Percentiles rank a stretch among this genome's conserved stretches.
phyloP scores from a whole-genome alignment of 2,888 invertebrate species.

The Polymixis flavicincta region DNA sequence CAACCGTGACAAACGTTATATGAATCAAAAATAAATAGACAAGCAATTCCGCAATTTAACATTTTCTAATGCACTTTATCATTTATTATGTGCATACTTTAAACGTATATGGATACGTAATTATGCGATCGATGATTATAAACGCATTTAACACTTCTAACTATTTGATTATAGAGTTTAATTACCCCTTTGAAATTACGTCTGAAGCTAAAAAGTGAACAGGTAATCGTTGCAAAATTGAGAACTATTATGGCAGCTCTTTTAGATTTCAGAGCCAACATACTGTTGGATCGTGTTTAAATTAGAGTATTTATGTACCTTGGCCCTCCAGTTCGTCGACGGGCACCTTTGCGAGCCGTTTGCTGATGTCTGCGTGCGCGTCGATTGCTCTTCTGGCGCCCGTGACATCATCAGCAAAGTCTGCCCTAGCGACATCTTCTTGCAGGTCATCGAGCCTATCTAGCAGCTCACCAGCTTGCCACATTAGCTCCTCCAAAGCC shows the following conservation, averaged over 20 bases:
- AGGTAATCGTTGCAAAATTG: slow-evolving; percentile 30
- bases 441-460: slow-evolving; percentile 98
- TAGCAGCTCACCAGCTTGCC: slow-evolving; percentile 98
- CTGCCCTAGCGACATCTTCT: slow-evolving; percentile 97
- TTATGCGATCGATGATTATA: slow-evolving; percentile 53
- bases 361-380: slow-evolving; percentile 98
- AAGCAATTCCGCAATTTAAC: slow-evolving; percentile 66
- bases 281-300: neutral
- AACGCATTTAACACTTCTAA: slow-evolving; percentile 51
- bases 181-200: slow-evolving; percentile 41
- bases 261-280: neutral
- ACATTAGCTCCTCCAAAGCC: slow-evolving; percentile 98
- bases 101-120: slow-evolving; percentile 43
- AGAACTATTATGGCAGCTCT: slow-evolving; percentile 2
- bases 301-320: slow-evolving; percentile 89
- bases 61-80: slow-evolving; percentile 68
- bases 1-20: slow-evolving; percentile 67
- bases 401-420: slow-evolving; percentile 98
- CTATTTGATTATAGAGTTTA: slow-evolving; percentile 34
- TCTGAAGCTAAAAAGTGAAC: slow-evolving; percentile 74
- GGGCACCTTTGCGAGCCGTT: slow-evolving; percentile 97
- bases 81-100: slow-evolving; percentile 58
- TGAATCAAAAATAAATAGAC: slow-evolving; percentile 68
- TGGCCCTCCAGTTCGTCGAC: slow-evolving; percentile 98
- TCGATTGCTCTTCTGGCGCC: slow-evolving; percentile 98